These are phyloP conservation scores for Podilymbus podiceps DNA, from an alignment of 2,113 vertebrate genomes.

Conservation along the genomic window DNA sequence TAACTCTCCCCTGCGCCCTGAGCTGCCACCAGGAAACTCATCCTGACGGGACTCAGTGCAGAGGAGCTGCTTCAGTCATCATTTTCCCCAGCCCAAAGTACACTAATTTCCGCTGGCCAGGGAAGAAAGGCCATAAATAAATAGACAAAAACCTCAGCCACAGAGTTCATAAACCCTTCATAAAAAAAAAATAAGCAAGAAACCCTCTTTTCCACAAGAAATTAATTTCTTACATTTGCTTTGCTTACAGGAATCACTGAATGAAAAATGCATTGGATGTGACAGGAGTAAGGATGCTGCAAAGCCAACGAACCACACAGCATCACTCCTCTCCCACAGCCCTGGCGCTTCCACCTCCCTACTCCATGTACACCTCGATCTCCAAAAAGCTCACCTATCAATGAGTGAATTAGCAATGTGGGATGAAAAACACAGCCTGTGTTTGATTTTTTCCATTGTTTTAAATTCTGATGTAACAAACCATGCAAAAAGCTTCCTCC, in stretches of 20 bases:
- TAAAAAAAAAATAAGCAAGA: neutral
- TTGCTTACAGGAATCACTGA: neutral
- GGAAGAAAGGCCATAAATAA: neutral
- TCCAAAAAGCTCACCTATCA: neutral
- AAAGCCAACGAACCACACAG: neutral
- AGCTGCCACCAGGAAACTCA: neutral
- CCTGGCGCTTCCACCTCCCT: too few species aligned
- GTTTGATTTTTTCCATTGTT: neutral
- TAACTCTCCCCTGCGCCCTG: neutral
- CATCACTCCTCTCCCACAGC: accelerated
- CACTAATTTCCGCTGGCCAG: neutral
- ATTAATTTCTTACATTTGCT: neutral
- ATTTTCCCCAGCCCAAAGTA: neutral
- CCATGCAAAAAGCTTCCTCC: neutral
- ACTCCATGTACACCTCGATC: neutral
- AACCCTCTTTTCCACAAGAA: neutral
- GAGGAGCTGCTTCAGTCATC: neutral
- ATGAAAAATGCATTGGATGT: accelerated
- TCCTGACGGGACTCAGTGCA: neutral
- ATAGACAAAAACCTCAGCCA: neutral
- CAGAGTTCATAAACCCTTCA: neutral
- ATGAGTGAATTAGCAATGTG: neutral
- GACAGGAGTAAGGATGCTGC: neutral
- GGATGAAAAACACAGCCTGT: neutral
- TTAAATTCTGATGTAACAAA: neutral